Percentiles rank a stretch among this genome's conserved stretches.
Conservation (phyloP, 2,797 vertebrate genomes). For the Gallirallus australis region DNA sequence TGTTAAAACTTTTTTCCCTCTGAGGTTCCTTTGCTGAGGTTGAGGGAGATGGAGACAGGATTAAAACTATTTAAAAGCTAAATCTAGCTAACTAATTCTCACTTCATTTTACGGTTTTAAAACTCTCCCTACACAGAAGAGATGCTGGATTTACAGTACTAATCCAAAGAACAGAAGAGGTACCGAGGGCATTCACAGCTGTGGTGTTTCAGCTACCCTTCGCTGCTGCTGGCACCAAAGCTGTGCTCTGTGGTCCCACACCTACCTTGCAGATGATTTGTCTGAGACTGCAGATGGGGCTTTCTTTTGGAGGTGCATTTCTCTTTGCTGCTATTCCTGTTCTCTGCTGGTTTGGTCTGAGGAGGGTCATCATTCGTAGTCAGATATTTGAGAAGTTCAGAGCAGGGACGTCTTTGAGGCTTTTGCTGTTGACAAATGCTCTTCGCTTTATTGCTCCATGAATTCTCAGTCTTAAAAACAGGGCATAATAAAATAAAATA, state of each 20-base stretch:
- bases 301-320: constrained; percentile 96
- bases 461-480: constrained; percentile 91
- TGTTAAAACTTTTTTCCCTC: background rate
- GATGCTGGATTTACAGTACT: background rate
- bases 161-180: background rate
- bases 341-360: constrained; percentile 91
- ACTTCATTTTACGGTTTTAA: background rate
- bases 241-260: constrained; percentile 72
- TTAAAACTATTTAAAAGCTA: background rate
- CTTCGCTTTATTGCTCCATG: constrained; percentile 95
- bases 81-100: constrained; percentile 22
- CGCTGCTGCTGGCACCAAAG: background rate
- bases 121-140: background rate
- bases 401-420: constrained; percentile 96
- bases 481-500: constrained; percentile 43
- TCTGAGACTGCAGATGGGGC: constrained; percentile 85
- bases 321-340: constrained; percentile 86
- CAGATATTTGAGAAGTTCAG: constrained; percentile 99
- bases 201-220: background rate
- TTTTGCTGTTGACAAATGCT: constrained; percentile 92
- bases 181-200: background rate
- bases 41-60: background rate
- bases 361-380: constrained; percentile 95
- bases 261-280: constrained; percentile 96
- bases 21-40: background rate